Base-by-base conservation (phyloP, 2,797 vertebrate genomes). In the Xiphorhynchus erythropygius region DNA sequence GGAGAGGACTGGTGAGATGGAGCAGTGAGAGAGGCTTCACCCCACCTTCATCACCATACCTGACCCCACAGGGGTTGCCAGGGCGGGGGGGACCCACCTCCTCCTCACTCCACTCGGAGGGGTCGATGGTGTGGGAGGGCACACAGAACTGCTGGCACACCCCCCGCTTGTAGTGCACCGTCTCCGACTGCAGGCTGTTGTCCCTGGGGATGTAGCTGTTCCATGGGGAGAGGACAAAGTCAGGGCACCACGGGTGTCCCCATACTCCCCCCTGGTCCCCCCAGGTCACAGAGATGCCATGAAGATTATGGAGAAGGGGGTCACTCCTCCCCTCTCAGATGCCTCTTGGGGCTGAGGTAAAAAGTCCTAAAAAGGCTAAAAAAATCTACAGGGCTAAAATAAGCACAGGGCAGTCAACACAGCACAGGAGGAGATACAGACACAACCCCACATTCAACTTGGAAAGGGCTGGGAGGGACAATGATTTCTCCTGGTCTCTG, bases 101-200 rank as follows among this genome's bases (percentile, higher is more conserved):
- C 1, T 99, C 99, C 22, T 99, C 99, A 0, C 98, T 98, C 99
- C 99, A 99, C 87, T 99, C 98, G 0, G 99, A 99, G 67, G 99
- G 99, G 97, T 99, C 99, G 74, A 99, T 98, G 1, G 98, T 99
- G 96, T 99, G 99, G 23, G 99, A 99, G 39, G 99, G 99, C 95
- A 99, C 97, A 63, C 99, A 99, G 98, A 99, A 99, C 98, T 99
- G 99, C 97, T 99, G 99, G 96, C 98, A 99, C 74, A 99, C 99
- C 6, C 99, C 99, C 21, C 99, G 97, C 97, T 99, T 99, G 94
- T 99, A 99, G 96, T 98, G 98, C 87, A 99, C 99, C 0, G 99
- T 99, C 98, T 99, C 99, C 0, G 99, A 99, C 98, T 99, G 99
- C 93, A 99, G 98, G 47, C 98, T 98, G 97, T 97, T 98, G 97